Conservation (phyloP, 2,797 vertebrate genomes). For the Peromyscus eremicus region DNA sequence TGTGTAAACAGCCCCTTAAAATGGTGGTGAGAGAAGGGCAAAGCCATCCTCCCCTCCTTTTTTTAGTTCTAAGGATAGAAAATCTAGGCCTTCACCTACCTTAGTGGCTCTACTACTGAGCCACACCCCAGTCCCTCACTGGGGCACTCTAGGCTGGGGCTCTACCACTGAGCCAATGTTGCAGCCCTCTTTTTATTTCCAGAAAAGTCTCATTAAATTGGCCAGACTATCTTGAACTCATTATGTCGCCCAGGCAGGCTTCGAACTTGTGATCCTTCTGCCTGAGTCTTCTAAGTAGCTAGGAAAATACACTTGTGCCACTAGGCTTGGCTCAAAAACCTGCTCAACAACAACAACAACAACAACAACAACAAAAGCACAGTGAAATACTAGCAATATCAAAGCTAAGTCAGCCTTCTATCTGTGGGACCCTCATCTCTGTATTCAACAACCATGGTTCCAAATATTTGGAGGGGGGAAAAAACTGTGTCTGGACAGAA, state of each 20-base stretch:
- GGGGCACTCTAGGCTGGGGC: neutral
- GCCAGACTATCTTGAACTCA: neutral
- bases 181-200: too few species aligned
- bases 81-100: too few species aligned
- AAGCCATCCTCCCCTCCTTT: neutral
- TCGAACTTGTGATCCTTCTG: neutral
- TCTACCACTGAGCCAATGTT: neutral
- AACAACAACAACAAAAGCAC: neutral
- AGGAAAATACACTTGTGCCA: neutral
- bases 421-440: rapidly evolving
- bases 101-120: neutral
- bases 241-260: neutral
- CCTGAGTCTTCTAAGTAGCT: neutral
- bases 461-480: neutral
- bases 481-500: neutral
- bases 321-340: neutral
- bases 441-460: neutral
- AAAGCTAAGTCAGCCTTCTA: neutral
- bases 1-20: neutral
- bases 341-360: neutral
- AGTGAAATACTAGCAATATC: neutral
- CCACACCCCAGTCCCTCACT: neutral
- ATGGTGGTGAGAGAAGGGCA: neutral
- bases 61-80: neutral
- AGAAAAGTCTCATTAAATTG: neutral